Base-by-base conservation (phyloP, 2,888 invertebrate species). In the Drosophila atroscutellata region DNA sequence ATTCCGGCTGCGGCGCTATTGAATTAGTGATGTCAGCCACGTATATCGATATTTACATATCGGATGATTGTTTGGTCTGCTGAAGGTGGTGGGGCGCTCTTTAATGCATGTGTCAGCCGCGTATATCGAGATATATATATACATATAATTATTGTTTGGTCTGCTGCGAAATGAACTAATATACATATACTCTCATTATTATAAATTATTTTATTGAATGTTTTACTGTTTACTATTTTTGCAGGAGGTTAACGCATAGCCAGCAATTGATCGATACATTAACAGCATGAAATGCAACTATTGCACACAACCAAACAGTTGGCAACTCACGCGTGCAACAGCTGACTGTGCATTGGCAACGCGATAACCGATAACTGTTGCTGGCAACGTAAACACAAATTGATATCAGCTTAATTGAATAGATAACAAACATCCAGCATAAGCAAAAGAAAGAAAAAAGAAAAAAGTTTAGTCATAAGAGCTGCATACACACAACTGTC, bases 361-460 rank as follows among this genome's bases (percentile, higher is more conserved):
- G 70, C 81, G 59, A 59, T 63, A 69, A 45, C 36, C 81, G 81
- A 76, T 77, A 58, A 26, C 4, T 37, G 20, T 67, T 36, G 47
- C 42, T 86, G 71, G 59, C 89, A 80, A 90, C 90, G 90, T 89
- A 85, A 90, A 85, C 83, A 89, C 54, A 73, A 73, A 50, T 63
- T 71, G 39, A 69, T 80, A 85, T 75, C 68, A 73, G 60, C 36
- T 54, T 36, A 60, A 39, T 54, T 34, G 11, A 55, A 64, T 51
- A 70, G 77, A 72, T 83, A 80, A 84, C 54, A 82, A 57, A 61
- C 50, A 15, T 1, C 20, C 3, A 45, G 15, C 24, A 4, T 45
- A 24, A 45, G 20, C 45, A 73, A 50, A 60, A 15, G 45, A 50
- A 57, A 47, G 54, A 32, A 57, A 47, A 50, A 32, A 52, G 36